Evolutionary conservation across 1,140 invertebrate genomes (phyloP).

Genomic region (Cheumatopsyche charites): DNA sequence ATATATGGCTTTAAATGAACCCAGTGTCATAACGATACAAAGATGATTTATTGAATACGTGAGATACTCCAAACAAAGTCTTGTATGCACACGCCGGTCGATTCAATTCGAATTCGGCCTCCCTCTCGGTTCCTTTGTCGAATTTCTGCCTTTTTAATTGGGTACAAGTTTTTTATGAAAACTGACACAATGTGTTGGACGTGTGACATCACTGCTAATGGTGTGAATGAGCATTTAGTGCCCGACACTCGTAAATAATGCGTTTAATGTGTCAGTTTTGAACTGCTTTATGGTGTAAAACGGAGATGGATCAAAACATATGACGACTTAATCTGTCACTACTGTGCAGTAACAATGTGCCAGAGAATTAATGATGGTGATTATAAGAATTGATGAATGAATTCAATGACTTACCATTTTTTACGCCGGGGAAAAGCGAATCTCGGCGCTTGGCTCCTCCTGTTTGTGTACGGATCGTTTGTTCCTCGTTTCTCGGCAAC

Average conservation of each 20-base stretch:
- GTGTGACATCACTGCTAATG: constrained; percentile 23
- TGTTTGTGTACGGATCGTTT: neutral
- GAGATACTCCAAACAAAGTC: no score
- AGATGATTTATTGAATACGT: no score
- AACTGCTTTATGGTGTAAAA: constrained; percentile 11
- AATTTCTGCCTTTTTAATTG: no score
- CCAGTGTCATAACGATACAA: no score
- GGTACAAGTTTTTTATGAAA: neutral
- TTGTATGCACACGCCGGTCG: no score
- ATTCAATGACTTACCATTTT: neutral
- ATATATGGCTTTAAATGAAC: no score
- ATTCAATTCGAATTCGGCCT: no score
- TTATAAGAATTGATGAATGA: no score
- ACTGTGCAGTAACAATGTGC: no score
- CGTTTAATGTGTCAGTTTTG: constrained; percentile 23
- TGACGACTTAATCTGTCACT: constrained; percentile 25
- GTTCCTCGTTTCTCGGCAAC: neutral
- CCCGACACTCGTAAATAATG: constrained; percentile 14
- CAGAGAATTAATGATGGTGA: no score
- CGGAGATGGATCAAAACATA: neutral
- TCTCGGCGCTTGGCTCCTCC: no score
- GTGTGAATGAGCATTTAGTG: constrained; percentile 19
- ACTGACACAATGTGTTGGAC: neutral
- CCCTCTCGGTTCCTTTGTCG: no score
- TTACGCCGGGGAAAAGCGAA: neutral